Conservation (phyloP, 2,888 invertebrate species). For the Plebejus melissa region DNA sequence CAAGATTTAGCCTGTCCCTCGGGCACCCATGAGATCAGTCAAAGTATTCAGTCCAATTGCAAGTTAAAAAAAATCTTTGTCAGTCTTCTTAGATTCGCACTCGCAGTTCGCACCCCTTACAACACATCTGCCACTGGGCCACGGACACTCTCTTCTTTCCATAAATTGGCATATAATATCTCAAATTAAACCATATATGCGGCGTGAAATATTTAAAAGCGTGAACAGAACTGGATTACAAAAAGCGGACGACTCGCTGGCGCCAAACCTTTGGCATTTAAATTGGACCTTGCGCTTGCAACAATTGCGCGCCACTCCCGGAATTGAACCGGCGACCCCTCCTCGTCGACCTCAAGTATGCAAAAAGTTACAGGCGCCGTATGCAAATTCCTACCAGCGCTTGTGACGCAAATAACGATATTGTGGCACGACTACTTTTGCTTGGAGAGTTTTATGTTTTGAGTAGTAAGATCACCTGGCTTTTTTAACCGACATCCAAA, state of each 20-base stretch:
- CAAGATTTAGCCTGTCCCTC: too few species aligned
- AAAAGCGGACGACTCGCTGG: constrained; percentile 49
- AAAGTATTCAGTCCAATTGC: too few species aligned
- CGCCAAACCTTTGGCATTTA: constrained; percentile 67
- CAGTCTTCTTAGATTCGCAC: background rate
- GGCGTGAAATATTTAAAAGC: constrained; percentile 50
- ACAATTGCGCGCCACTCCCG: constrained; percentile 62
- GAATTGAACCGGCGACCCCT: constrained; percentile 55
- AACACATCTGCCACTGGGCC: constrained; percentile 6
- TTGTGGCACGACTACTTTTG: background rate
- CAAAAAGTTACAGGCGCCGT: constrained; percentile 1
- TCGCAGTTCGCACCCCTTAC: background rate
- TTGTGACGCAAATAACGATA: background rate
- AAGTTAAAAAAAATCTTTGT: too few species aligned
- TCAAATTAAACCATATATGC: constrained; percentile 39
- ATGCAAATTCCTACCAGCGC: background rate
- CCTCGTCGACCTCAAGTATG: constrained; percentile 52
- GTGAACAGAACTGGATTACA: constrained; percentile 31
- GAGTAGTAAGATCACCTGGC: too few species aligned
- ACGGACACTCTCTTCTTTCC: background rate
- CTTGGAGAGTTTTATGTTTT: background rate
- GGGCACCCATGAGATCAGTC: too few species aligned
- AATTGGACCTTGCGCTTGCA: constrained; percentile 56
- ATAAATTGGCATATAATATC: constrained; percentile 14
- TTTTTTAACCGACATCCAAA: too few species aligned